Conservation (phyloP, 2,888 invertebrate genomes). For the Phengaris alcon region DNA sequence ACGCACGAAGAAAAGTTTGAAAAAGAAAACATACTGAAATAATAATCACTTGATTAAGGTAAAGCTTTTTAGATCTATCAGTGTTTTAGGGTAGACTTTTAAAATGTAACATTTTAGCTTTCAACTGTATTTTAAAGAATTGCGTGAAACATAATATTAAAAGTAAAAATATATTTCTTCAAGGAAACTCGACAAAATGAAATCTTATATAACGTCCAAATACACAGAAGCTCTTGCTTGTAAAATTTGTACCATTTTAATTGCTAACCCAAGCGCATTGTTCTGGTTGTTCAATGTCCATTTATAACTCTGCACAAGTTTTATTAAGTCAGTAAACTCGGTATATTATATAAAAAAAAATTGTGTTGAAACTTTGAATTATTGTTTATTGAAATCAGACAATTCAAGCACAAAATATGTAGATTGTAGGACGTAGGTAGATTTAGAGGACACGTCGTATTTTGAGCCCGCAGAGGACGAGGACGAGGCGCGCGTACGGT, state of each 20-base stretch:
- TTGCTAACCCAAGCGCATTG: background rate
- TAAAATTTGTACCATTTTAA: background rate
- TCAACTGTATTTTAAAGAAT: background rate
- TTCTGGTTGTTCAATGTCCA: background rate
- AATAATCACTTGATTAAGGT: background rate
- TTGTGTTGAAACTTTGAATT: background rate
- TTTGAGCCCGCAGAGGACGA: too few species aligned
- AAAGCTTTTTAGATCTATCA: too few species aligned
- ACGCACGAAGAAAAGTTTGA: background rate
- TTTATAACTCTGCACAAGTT: slow-evolving; percentile 9
- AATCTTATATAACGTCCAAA: background rate
- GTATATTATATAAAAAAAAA: background rate
- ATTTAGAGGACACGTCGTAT: too few species aligned
- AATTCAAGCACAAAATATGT: too few species aligned
- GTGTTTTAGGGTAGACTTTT: too few species aligned
- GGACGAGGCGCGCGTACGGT: too few species aligned
- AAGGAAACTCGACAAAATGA: background rate
- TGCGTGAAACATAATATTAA: background rate
- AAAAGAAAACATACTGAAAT: background rate
- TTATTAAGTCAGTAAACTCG: background rate
- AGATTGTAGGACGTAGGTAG: too few species aligned
- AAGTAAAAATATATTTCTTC: background rate
- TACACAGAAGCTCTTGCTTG: background rate
- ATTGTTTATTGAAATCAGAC: background rate
- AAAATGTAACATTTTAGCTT: background rate